Base-by-base conservation (phyloP, 2,797 vertebrate genomes). In the Scolopax bukidnonensis region DNA sequence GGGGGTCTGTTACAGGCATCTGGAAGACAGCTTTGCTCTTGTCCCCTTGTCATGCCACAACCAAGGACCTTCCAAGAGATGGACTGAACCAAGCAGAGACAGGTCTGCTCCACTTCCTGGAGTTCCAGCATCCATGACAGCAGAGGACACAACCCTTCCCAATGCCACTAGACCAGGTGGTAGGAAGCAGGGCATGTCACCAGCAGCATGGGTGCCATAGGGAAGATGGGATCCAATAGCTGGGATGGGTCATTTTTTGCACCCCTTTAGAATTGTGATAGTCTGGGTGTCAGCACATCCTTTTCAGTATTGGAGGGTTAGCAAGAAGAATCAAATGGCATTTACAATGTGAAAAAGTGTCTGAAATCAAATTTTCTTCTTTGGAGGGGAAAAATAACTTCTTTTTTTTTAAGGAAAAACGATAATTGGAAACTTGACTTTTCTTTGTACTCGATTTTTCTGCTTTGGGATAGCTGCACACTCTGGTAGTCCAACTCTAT, bases 141-240 rank as follows among this genome's bases (percentile, higher is more conserved):
- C 30, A 27, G 81, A 11, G 56, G 36, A 24, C 61, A 77, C 32
- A 40, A 11, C 15, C 40, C 65, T 14, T 28, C n/a, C 64, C 11
- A 27, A 1, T 9, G 47, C n/a, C 51, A 23, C 36, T 16, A 15
- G 53, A 32, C 21, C 45, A n/a, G 38, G 47, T 40, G 51, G 28
- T 1, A 3, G 38, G 59, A 6, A 20, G 57, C 64, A 50, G 50
- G 56, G 3, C 45, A 27, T 0, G 0, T 21, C 64, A 12, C n/a
- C 70, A 24, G 64, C 48, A 67, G 17, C 0, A 3, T 7, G 51
- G 60, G 19, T 40, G 4, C 33, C 60, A 17, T 1, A 2, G 30
- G 57, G 19, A 43, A 40, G 12, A 12, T 1, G 20, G 47, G 11
- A 65, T 15, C 28, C 28, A 33, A 12, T 0, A 25, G 23, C 27